Evolutionary conservation across 2,888 invertebrate species (phyloP).

Genomic region (Anticlea derivata): DNA sequence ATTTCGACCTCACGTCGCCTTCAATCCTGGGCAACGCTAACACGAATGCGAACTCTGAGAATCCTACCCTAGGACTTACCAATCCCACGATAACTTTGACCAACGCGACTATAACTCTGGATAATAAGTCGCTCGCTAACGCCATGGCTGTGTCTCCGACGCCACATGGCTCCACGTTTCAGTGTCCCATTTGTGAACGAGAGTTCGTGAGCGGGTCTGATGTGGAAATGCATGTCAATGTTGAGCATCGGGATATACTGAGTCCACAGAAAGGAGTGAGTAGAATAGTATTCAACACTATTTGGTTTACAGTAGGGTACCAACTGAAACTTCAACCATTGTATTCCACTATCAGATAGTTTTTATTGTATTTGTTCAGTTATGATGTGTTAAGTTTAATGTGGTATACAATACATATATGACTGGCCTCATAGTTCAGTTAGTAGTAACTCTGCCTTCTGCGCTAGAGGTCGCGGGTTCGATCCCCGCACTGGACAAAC

Average conservation of each 20-base stretch:
- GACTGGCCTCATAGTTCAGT: too few species aligned
- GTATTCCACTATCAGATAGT: too few species aligned
- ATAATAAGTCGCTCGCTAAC: slow-evolving; percentile 42
- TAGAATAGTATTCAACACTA: too few species aligned
- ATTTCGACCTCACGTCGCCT: slow-evolving; percentile 92
- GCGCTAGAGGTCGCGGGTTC: too few species aligned
- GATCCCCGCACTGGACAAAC: too few species aligned
- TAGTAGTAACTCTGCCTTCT: too few species aligned
- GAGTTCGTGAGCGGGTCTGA: slow-evolving; percentile 89
- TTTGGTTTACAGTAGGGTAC: too few species aligned
- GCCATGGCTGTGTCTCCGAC: slow-evolving; percentile 78
- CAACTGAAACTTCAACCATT: too few species aligned
- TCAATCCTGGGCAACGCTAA: slow-evolving; percentile 75
- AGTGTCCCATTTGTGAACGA: slow-evolving; percentile 91
- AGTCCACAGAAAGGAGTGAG: slow-evolving; percentile 84
- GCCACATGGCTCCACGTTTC: slow-evolving; percentile 81
- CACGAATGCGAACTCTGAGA: slow-evolving; percentile 63
- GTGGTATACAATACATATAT: too few species aligned
- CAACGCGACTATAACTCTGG: slow-evolving; percentile 52
- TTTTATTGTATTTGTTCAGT: too few species aligned
- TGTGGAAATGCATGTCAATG: slow-evolving; percentile 93
- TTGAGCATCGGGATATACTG: slow-evolving; percentile 91
- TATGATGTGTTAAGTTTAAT: too few species aligned
- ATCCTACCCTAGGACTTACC: slow-evolving; percentile 58
- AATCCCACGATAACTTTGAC: slow-evolving; percentile 65